Base-by-base conservation (phyloP, 2,113 vertebrate species). In the Antidorcas marsupialis region DNA sequence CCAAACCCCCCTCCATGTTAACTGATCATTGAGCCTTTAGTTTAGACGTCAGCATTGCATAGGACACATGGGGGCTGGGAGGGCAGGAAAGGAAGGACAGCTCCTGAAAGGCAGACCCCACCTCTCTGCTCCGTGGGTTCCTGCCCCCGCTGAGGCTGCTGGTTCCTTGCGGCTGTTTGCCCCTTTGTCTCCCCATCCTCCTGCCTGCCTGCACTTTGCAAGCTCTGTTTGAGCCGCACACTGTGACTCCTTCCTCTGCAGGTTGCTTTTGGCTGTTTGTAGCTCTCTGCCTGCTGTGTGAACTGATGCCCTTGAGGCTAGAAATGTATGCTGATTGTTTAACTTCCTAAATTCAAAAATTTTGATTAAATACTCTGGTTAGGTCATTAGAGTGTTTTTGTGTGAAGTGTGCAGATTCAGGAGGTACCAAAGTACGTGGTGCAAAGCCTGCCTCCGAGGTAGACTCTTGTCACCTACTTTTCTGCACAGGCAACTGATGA, bases 1-100 rank as follows among this genome's bases (percentile, higher is more conserved):
- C 7, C 0, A 50, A 52, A 43, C 12, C 55, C 33, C 0, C 5
- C 15, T 57, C 2, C 36, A n/a, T 1, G 10, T 60, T 43, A 39
- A 23, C 33, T 45, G 10, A 17, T 50, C 15, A 39, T 30, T 28
- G 0, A 16, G n/a, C 47, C 59, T 96, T 11, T 7, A 17, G 45
- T 60, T 83, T 52, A 64, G 79, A 76, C 12, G 17, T 60, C n/a
- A 33, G 81, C 53, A 28, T 33, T 23, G 23, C 33, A 3, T 16
- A 2, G 53, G 53, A 67, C 43, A 33, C 17, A 0, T 16, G 39
- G 39, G 21, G 71, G 39, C 2, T 3, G 43, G 60, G 10, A 25
- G 33, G 60, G 50, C 30, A 10, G 62, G 14, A 55, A 39, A 33
- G 33, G 12, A 33, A 43, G 50, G 74, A 16, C n/a, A 7, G 4